These are phyloP conservation scores for Sarcophaga carnaria DNA, from an alignment of 2,888 invertebrate genomes.

Conservation along the genomic window DNA sequence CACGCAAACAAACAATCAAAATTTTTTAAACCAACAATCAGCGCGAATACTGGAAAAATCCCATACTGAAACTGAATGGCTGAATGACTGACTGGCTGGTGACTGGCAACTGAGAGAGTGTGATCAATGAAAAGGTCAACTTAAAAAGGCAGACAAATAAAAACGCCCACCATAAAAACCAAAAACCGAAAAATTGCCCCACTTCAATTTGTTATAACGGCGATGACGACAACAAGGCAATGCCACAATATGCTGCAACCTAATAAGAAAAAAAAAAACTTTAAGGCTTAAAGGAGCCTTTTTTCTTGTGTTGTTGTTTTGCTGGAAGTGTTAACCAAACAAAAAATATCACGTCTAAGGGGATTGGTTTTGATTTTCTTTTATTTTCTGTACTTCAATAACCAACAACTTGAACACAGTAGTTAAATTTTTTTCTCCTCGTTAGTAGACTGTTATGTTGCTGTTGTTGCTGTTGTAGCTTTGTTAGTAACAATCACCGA, in stretches of 20 bases:
- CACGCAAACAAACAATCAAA: conserved; percentile 64
- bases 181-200: conserved; percentile 55
- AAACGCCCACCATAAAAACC: conserved; percentile 59
- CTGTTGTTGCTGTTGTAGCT: neutral
- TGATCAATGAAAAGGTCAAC: conserved; percentile 64
- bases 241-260: conserved; percentile 6
- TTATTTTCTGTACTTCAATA: conserved; percentile 4
- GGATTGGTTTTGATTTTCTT: conserved; percentile 21
- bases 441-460: conserved; percentile 52
- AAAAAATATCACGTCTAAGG: no score
- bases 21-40: neutral
- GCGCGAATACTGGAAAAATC: no score
- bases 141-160: conserved; percentile 57
- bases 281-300: conserved; percentile 1
- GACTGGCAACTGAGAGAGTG: no score
- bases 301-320: neutral
- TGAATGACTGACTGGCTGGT: no score
- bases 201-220: conserved; percentile 63
- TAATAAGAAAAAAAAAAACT: neutral
- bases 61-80: no score
- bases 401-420: conserved; percentile 39
- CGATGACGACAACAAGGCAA: conserved; percentile 5
- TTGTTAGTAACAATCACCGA: neutral
- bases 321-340: conserved; percentile 60
- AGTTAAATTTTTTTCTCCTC: conserved; percentile 64